Evolutionary conservation across 2,888 invertebrate species (phyloP), one percentile per base, ranked within the genome.

Genomic region (Drosophila paramelanica): DNA sequence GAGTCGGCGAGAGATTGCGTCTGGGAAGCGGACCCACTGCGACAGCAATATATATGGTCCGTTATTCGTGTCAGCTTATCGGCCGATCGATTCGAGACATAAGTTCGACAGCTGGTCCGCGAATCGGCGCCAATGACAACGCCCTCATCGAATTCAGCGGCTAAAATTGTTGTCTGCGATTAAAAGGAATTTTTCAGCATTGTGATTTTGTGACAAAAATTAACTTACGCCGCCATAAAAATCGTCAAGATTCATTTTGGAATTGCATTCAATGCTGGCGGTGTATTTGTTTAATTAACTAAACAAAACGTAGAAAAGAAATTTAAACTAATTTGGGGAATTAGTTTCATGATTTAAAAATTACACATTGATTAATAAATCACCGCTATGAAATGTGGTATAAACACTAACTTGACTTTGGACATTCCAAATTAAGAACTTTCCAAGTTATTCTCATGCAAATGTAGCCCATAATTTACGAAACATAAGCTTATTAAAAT

Each of bases 91-190:
- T 98, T 98, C 23, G 98, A 96, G 79, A 99, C 96, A 92, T 98
- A 99, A 0, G 96, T 94, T 93, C 98, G 98, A 11, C 97, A 97
- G 11, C 98, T 98, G 14, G 99, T 97, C 68, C 99, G 95, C 0
- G 99, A 98, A 93, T 99, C 99, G 3, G 99, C 99, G 27, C 98
- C 99, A 90, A 99, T 96, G 13, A 99, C 95, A 5, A 99, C 98
- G 39, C 99, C 99, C 3, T 96, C 98, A 80, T 96, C 94, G 92
- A 96, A 99, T 92, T 98, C 98, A 57, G 97, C 96, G 41, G 99
- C 99, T 95, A 99, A 97, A 90, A 99, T 97, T 1, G 99, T 98
- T 0, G 99, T 99, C 95, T 95, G 8, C 17, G 5, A 10, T 5
- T 10, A 8, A 1, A 43, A 13, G 20, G 20, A 0, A n/a, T 3